Base-by-base conservation (phyloP, 2,113 vertebrate species). In the Ophthalmolycus amberensis region DNA sequence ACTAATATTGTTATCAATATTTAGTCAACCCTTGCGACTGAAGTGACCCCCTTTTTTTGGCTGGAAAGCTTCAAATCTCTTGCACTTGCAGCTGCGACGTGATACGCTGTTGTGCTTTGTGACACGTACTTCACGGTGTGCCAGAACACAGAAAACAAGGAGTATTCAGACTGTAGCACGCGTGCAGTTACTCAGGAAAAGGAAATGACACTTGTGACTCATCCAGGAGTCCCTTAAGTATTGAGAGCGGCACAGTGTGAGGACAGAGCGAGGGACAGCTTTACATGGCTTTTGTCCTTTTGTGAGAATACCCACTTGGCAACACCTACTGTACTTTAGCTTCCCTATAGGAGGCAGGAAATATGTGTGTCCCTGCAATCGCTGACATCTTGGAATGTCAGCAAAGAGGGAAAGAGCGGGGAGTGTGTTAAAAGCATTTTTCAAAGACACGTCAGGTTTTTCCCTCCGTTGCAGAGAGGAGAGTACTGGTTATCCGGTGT, bases 361-460 rank as follows among this genome's bases (percentile, higher is more conserved):
- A 81, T 74, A 80, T 77, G 88, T 52, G 56, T 76, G 82, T 77
- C 83, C 77, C 70, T 52, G 62, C 88, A 90, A 85, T 64, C 77
- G 77, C 89, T 90, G 89, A 90, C 82, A 90, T 83, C 80, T 85
- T 77, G 79, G 85, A 84, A 85, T 82, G 59, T 75, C 63, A 58
- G 80, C 77, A 87, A 70, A 85, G 59, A 71, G 63, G 38, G 42
- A 66, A 79, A 83, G 71, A 75, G 87, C 71, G 52, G 75, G 58
- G 75, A 83, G 82, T 80, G 80, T 25, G 79, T 83, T 77, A 73
- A 85, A 88, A 86, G 88, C 81, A 81, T 91, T 89, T 93, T 90
- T 90, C 71, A 89, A 87, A 90, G 68, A 56, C 78, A 75, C 85
- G 79, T 79, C 71, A 74, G 75, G 72, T 79, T 77, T 59, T 81